Evolutionary conservation across 2,113 vertebrate genomes (phyloP).

Genomic region (Chlorocebus sabaeus): DNA sequence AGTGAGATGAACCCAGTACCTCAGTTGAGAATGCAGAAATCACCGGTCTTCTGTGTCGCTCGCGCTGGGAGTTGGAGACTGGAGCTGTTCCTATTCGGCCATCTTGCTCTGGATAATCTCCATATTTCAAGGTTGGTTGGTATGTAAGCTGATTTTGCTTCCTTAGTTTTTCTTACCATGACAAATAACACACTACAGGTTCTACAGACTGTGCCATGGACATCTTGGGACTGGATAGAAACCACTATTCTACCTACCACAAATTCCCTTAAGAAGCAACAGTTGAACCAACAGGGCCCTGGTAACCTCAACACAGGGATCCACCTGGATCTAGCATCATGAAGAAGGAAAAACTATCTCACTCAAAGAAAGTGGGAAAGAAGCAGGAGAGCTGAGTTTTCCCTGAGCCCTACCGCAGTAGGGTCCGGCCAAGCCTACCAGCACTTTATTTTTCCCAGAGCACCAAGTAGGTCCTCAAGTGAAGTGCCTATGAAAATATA

Average conservation of each 20-base stretch:
- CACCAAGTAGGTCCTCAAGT: background rate
- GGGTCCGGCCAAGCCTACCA: background rate
- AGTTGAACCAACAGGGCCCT: background rate
- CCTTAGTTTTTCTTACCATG: background rate
- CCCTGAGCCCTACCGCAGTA: background rate
- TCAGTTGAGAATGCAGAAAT: too few species aligned
- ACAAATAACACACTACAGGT: background rate
- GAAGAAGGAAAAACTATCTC: background rate
- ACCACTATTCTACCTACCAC: background rate
- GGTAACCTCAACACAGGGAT: background rate
- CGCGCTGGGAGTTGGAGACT: too few species aligned
- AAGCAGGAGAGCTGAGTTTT: background rate
- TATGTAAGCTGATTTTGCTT: background rate
- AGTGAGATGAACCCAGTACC: too few species aligned
- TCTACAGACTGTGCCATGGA: background rate
- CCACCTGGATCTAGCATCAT: background rate
- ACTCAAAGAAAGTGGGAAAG: background rate
- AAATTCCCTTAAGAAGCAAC: background rate
- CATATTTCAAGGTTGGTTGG: background rate
- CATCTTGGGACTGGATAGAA: background rate
- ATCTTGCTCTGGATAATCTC: background rate
- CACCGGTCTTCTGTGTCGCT: too few species aligned
- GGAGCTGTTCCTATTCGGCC: too few species aligned
- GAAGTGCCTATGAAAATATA: background rate
- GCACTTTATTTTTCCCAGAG: background rate